Evolutionary conservation across 2,888 invertebrate species (phyloP), one percentile per base, ranked within the genome.

Genomic region (Drosophila kokeensis): DNA sequence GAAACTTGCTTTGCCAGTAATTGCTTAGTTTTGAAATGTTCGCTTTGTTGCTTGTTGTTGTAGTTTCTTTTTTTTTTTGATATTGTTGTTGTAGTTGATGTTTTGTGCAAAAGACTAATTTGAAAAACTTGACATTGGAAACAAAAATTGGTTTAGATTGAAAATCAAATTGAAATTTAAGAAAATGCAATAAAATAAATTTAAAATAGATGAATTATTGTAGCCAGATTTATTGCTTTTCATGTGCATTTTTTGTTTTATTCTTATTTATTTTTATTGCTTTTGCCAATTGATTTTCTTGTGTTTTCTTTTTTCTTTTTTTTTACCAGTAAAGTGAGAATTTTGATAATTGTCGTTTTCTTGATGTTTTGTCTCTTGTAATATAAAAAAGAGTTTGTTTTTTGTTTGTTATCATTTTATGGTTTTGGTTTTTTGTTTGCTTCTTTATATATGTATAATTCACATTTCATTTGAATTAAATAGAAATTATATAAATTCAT

Each of bases 111-210:
- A 73, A 83, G 75, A 61, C 49, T 61, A 76, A 68, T 65, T 63
- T 42, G 36, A 77, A 70, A 73, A 72, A 69, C 32, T 53, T 60
- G 29, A 76, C 32, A 61, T 65, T 61, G 29, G 64, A 40, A 80
- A 75, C 55, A 15, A 73, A 73, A 78, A 89, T 90, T 90, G 90
- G 90, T 90, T 91, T 89, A 90, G 91, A 90, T 90, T 80, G 63
- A 58, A 80, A 83, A 78, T 63, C 13, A 69, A 58, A 48, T 58
- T 21, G 29, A 73, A 80, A 54, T n/a, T 57, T 62, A 59, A 76
- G 30, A 60, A 52, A 50, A 62, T 65, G 32, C 13, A 72, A 69
- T 53, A 36, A 55, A 45, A 10, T 34, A 55, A 30, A 54, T 18
- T 1, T 6, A 42, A 52, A 55, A 42, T 59, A 30, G 49, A 32